These are phyloP conservation scores for Loriculus beryllinus DNA, from an alignment of 2,797 vertebrate species.

Conservation along the genomic window DNA sequence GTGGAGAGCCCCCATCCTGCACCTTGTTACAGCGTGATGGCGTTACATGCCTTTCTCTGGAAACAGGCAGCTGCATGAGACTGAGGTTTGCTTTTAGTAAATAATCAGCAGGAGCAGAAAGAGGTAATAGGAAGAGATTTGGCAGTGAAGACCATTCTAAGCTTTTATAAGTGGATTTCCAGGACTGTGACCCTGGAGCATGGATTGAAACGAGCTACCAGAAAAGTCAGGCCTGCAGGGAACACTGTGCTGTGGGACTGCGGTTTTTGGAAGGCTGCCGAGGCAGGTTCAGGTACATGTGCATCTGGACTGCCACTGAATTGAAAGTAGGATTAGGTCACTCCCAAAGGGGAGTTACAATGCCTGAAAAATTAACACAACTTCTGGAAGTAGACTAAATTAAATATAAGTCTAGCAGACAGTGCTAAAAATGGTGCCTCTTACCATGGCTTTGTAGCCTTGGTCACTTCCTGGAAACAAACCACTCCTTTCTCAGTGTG, in stretches of 20 bases:
- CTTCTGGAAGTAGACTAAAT: not conserved
- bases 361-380: not conserved
- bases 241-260: not conserved
- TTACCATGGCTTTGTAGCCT: not conserved
- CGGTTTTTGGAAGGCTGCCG: not conserved
- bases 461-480: not conserved
- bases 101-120: not conserved
- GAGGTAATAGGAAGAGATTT: slow-evolving; percentile 2
- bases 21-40: not conserved
- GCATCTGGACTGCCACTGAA: not conserved
- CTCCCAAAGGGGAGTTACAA: not conserved
- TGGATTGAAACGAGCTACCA: not conserved
- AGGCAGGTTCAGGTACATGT: not conserved
- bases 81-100: slow-evolving; percentile 8
- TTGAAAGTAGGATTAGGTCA: not conserved
- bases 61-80: not conserved
- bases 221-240: not conserved
- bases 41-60: not conserved
- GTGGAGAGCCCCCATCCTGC: accelerated
- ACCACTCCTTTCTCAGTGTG: not conserved
- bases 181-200: not conserved
- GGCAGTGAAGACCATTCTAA: not conserved
- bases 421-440: not conserved
- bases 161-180: slow-evolving; percentile 3
- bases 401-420: not conserved